Base-by-base conservation (phyloP, 1,140 invertebrate genomes). In the Nephila pilipes region DNA sequence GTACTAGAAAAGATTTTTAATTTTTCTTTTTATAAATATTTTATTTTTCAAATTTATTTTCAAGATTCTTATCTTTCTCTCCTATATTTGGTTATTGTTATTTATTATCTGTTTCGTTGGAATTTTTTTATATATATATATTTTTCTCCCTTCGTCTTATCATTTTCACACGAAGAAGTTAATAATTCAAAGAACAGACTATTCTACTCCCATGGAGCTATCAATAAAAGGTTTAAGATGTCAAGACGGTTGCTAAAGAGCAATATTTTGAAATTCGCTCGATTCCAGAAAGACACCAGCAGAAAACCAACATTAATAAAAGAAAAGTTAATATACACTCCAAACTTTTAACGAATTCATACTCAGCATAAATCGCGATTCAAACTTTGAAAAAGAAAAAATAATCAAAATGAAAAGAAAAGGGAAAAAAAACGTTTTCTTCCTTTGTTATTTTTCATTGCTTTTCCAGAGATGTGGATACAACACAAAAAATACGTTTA, bases 151-250 rank as follows among this genome's bases (percentile, higher is more conserved):
- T 5, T 57, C 29, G 38, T 54, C 55, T 87, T 57, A 87, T 87
- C 57, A 32, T 57, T 87, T 63, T 32, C 85, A 60, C 32, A 29
- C 32, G 55, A 58, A 63, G 25, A 60, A 32, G 55, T 87, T 57
- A 87, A 87, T 87, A 87, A 87, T 87, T 87, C 58, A 87, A 58
- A 25, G n/a, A 60, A 20, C 85, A 87, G 54, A 14, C 55, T 32
- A 32, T 38, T 22, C n/a, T 22, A 6, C 25, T 80, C 88, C 14
- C 69, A 55, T 8, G 55, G 36, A 69, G 79, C 87, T 55, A 80
- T 90, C 65, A 90, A 90, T 80, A 90, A 80, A n/a, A 58, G 69
- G 88, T 90, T 90, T 90, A 90, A 90, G 88, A 90, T 90, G 88
- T 90, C 88, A 90, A 29, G 69, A 54, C 55, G 80, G 57, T 90